Percentiles rank a stretch among this genome's conserved stretches.
These are phyloP conservation scores for Uropsilus gracilis DNA, from an alignment of 2,113 vertebrate genomes.

Conservation along the genomic window DNA sequence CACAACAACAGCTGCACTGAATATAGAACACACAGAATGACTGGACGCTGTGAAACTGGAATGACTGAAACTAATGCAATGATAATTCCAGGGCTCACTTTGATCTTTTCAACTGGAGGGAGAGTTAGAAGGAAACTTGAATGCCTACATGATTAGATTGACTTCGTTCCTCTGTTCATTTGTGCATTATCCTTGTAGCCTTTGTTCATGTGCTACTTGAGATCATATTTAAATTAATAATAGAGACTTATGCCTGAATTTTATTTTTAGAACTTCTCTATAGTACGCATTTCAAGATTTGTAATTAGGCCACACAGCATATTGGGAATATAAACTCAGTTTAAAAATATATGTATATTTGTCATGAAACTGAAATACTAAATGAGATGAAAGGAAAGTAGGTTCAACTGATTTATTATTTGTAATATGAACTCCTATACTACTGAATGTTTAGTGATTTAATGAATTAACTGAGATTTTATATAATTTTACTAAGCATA, in stretches of 20 bases:
- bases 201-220: slow-evolving; percentile 35
- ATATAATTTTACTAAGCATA: neutral
- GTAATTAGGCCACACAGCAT: slow-evolving; percentile 60
- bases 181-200: slow-evolving; percentile 39
- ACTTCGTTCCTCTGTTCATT: neutral
- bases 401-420: slow-evolving; percentile 11
- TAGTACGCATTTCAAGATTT: slow-evolving; percentile 56
- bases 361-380: slow-evolving; percentile 31
- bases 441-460: slow-evolving; percentile 41
- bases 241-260: slow-evolving; percentile 27
- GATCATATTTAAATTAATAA: slow-evolving; percentile 63
- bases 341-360: slow-evolving; percentile 56
- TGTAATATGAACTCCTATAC: neutral
- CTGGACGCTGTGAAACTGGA: slow-evolving; percentile 66
- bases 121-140: slow-evolving; percentile 31
- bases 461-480: neutral
- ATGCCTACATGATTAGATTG: neutral
- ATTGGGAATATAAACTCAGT: slow-evolving; percentile 39
- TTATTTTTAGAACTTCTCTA: slow-evolving; percentile 63
- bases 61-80: slow-evolving; percentile 68
- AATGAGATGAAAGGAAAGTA: neutral
- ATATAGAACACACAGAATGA: slow-evolving; percentile 59
- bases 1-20: slow-evolving; percentile 74
- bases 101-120: slow-evolving; percentile 65
- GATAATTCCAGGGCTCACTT: slow-evolving; percentile 64